phyloP scores from a whole-genome alignment of 1,140 invertebrate genomes.

The Panagrolaimus sp. region DNA sequence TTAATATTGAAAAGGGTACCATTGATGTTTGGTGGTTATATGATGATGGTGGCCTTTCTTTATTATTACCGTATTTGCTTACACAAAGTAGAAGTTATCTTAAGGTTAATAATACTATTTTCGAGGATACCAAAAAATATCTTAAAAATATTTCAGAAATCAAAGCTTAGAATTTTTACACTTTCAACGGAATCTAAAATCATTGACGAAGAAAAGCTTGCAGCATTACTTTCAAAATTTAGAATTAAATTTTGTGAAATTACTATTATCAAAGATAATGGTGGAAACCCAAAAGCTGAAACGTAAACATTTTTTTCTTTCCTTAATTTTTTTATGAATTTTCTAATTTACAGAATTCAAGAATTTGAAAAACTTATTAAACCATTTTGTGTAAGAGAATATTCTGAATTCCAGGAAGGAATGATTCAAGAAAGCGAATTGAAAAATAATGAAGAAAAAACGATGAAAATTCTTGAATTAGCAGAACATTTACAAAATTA shows the following conservation, averaged over 20 bases:
- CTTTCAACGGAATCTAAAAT: constrained; percentile 83
- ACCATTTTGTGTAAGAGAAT: constrained; percentile 29
- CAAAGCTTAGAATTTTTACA: constrained; percentile 82
- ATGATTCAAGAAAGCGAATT: constrained; percentile 53
- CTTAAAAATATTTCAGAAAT: constrained; percentile 66
- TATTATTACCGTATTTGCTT: constrained; percentile 76
- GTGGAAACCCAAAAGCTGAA: constrained; percentile 63
- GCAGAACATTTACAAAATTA: constrained; percentile 37
- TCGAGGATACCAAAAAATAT: too few species aligned
- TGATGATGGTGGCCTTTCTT: constrained; percentile 80
- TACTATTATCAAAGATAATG: constrained; percentile 74
- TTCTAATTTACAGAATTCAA: constrained; percentile 25
- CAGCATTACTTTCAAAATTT: constrained; percentile 88
- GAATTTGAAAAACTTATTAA: constrained; percentile 42
- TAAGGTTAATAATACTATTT: constrained; percentile 27
- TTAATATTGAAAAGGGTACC: constrained; percentile 63
- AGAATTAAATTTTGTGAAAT: constrained; percentile 89
- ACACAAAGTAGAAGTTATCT: constrained; percentile 64
- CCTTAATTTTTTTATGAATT: not conserved
- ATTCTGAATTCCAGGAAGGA: constrained; percentile 24
- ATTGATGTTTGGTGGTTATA: constrained; percentile 80
- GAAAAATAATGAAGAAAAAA: constrained; percentile 35
- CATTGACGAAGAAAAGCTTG: constrained; percentile 85
- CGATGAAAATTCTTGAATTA: constrained; percentile 33
- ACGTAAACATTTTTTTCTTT: constrained; percentile 53